Percentiles rank a stretch among this genome's conserved stretches.
These are phyloP conservation scores for Pheosia gnoma DNA, from an alignment of 2,888 invertebrate genomes.

Conservation along the genomic window DNA sequence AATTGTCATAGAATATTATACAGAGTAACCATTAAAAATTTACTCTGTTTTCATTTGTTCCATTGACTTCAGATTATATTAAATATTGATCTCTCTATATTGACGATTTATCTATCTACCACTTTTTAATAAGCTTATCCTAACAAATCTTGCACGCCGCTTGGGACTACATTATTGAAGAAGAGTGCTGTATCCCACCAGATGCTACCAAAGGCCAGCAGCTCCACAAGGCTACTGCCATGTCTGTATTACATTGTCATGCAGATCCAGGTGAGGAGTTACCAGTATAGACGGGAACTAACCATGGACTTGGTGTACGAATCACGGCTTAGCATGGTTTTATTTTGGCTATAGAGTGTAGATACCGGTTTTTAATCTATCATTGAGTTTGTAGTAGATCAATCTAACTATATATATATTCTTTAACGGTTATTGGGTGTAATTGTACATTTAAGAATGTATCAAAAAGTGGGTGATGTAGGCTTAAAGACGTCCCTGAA, in stretches of 20 bases:
- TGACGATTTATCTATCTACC: conserved; percentile 35
- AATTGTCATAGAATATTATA: too few species aligned
- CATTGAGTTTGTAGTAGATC: background rate
- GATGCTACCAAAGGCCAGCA: conserved; percentile 77
- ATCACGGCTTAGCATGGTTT: conserved; percentile 7
- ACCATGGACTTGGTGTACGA: conserved; percentile 37
- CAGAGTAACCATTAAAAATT: too few species aligned
- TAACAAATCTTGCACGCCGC: conserved; percentile 59
- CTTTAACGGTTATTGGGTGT: too few species aligned
- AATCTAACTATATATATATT: too few species aligned
- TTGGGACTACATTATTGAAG: conserved; percentile 59
- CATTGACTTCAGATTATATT: background rate
- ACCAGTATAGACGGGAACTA: conserved; percentile 59
- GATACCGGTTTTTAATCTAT: background rate
- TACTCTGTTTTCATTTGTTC: too few species aligned
- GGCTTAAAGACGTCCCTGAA: too few species aligned
- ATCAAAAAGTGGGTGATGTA: too few species aligned
- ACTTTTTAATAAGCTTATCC: conserved; percentile 30
- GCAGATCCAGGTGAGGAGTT: conserved; percentile 81
- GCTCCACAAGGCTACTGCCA: conserved; percentile 71
- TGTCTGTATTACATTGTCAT: conserved; percentile 77
- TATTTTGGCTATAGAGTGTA: background rate
- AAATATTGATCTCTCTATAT: background rate
- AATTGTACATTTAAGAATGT: too few species aligned
- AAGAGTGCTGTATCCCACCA: conserved; percentile 78